Evolutionary conservation across 1,140 invertebrate genomes (phyloP).

Genomic region (Agrilus planipennis): DNA sequence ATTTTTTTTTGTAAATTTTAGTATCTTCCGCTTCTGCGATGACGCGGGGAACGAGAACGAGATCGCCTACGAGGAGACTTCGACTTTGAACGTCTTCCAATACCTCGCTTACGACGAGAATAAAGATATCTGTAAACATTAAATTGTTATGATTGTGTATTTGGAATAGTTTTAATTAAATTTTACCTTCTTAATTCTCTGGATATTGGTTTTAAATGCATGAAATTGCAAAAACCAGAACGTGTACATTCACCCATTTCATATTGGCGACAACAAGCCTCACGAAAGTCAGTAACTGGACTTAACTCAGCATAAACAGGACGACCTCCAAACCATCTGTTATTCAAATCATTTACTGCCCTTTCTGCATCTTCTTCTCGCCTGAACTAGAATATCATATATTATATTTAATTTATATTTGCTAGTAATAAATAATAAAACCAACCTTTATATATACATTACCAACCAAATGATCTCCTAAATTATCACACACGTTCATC

Average conservation of each 20-base stretch:
- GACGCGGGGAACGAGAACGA: constrained; percentile 35
- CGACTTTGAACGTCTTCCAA: constrained; percentile 31
- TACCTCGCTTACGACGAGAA: constrained; percentile 37
- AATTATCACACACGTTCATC: constrained; percentile 99
- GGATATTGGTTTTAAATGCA: constrained; percentile 98
- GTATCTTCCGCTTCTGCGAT: constrained; percentile 38
- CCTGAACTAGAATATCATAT: constrained; percentile 61
- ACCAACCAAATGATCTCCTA: constrained; percentile 95
- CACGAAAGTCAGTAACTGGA: constrained; percentile 96
- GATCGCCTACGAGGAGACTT: constrained; percentile 35
- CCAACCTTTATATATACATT: constrained; percentile 94
- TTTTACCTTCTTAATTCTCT: constrained; percentile 72
- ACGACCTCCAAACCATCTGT: constrained; percentile 97
- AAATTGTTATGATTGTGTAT: constrained; percentile 28
- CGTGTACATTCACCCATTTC: constrained; percentile 98
- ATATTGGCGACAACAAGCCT: constrained; percentile 98
- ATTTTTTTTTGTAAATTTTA: constrained; percentile 15
- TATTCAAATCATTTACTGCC: constrained; percentile 92
- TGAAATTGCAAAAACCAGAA: constrained; percentile 99
- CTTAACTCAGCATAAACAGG: constrained; percentile 96
- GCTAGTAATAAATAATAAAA: constrained; percentile 1
- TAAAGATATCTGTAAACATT: constrained; percentile 42
- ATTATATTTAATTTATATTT: constrained; percentile 1
- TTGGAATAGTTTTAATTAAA: constrained; percentile 2
- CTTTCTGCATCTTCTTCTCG: constrained; percentile 97